Conservation (phyloP, 2,888 invertebrate genomes). For the Rotaria socialis region DNA sequence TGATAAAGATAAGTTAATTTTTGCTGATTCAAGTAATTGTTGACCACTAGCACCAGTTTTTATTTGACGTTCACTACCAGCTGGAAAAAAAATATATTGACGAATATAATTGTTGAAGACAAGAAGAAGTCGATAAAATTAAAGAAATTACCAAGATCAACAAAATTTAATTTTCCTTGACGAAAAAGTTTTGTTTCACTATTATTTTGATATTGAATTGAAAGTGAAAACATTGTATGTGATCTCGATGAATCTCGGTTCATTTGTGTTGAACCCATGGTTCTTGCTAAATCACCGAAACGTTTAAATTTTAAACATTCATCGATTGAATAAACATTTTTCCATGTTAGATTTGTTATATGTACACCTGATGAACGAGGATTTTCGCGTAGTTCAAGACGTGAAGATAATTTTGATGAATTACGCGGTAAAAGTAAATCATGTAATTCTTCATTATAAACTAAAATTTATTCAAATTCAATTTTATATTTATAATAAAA, state of each 20-base stretch:
- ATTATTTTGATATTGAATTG: background rate
- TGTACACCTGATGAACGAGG: background rate
- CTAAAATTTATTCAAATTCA: background rate
- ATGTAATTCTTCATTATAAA: slow-evolving; percentile 29
- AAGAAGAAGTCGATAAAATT: background rate
- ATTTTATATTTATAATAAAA: background rate
- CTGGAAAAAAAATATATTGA: background rate
- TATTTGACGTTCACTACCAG: slow-evolving; percentile 26
- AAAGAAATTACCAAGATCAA: slow-evolving; percentile 1
- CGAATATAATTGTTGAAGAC: too few species aligned
- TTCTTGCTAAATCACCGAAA: background rate
- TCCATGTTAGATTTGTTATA: slow-evolving; percentile 29
- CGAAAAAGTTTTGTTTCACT: background rate
- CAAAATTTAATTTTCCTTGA: slow-evolving; percentile 30
- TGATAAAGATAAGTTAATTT: slow-evolving; percentile 17
- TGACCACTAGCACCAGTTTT: slow-evolving; percentile 16
- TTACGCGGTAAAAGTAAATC: background rate
- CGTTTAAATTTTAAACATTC: slow-evolving; percentile 20
- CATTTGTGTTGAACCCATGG: slow-evolving; percentile 27
- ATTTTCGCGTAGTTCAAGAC: slow-evolving; percentile 28
- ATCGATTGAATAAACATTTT: background rate
- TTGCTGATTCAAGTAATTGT: slow-evolving; percentile 31
- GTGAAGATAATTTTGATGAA: background rate
- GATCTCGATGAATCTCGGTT: slow-evolving; percentile 13
- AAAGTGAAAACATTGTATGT: slow-evolving; percentile 20